Base-by-base conservation (phyloP, 2,888 invertebrate species). In the Thyatira batis region DNA sequence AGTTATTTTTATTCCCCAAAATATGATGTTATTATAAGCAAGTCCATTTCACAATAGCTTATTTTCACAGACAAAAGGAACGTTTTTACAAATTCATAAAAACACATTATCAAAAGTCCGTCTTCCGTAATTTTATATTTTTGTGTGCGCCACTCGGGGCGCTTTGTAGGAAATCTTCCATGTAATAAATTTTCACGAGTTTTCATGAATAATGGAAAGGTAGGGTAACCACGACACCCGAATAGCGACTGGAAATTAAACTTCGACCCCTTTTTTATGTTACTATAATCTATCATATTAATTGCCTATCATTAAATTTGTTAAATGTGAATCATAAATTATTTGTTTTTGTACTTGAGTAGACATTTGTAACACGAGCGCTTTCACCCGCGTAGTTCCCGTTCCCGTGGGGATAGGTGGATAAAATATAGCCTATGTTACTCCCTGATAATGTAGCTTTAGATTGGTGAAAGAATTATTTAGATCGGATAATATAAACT, bases 101-200 rank as follows among this genome's bases (percentile, higher is more conserved):
- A 39, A 17, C 39, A 39, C 39, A 39, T 39, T 39, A 39, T 39
- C 39, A 39, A 13, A 33, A 39, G 39, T 39, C 39, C 39, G 13
- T 8, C n/a, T 39, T 39, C 33, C 33, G 39, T 17, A 39, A 39
- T 39, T 39, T 17, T 39, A 39, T 39, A 39, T 39, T 39, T 39
- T n/a, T 39, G 39, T 17, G 33, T 39, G 39, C 17, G 0, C 39
- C 39, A 17, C 28, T 28, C 11, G 9, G 20, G 6, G 17, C 30
- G 11, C 17, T 39, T 17, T 17, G 39, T 17, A 39, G 39, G 39
- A 39, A 61, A 66, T 58, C 51, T 59, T 52, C 46, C 52, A 46
- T 58, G 48, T 55, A 58, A 54, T 64, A 66, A 60, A 59, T 64
- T 66, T 66, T 55, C 67, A 64, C 53, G 62, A 60, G 58, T 63